Evolutionary conservation across 2,888 invertebrate genomes (phyloP).

Genomic region (Nomada flava): DNA sequence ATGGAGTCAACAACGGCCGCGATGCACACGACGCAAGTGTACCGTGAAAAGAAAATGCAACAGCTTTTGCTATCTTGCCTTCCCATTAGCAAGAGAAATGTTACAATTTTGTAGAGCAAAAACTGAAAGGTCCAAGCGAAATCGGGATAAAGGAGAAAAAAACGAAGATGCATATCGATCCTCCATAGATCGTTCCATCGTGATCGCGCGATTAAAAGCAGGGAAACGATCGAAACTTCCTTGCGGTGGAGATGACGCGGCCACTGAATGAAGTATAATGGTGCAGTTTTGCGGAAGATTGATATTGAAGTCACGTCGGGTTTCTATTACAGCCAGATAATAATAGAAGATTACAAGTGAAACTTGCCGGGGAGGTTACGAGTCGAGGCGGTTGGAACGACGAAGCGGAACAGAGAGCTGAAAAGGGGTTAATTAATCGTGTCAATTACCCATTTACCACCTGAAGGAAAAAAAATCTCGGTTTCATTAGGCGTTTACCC

Average conservation of each 20-base stretch:
- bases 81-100: constrained; percentile 12
- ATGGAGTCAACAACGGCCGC: constrained; percentile 47
- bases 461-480: constrained; percentile 75
- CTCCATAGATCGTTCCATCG: not conserved
- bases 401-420: constrained; percentile 21
- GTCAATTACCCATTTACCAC: constrained; percentile 76
- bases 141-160: not conserved
- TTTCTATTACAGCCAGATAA: constrained; percentile 40
- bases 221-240: too few species aligned
- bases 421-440: constrained; percentile 69
- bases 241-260: too few species aligned
- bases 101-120: not conserved
- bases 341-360: constrained; percentile 53
- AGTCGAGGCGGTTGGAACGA: constrained; percentile 10
- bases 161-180: too few species aligned
- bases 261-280: not conserved
- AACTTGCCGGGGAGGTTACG: constrained; percentile 20
- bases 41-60: constrained; percentile 57
- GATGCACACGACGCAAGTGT: constrained; percentile 48
- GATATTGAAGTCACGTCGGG: not conserved
- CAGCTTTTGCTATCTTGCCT: not conserved
- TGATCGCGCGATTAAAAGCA: not conserved
- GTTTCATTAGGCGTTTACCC: constrained; percentile 77
- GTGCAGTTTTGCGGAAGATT: constrained; percentile 11
- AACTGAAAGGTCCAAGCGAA: not conserved